phyloP scores from a whole-genome alignment of 2,113 vertebrate genomes.

The Sialia sialis region DNA sequence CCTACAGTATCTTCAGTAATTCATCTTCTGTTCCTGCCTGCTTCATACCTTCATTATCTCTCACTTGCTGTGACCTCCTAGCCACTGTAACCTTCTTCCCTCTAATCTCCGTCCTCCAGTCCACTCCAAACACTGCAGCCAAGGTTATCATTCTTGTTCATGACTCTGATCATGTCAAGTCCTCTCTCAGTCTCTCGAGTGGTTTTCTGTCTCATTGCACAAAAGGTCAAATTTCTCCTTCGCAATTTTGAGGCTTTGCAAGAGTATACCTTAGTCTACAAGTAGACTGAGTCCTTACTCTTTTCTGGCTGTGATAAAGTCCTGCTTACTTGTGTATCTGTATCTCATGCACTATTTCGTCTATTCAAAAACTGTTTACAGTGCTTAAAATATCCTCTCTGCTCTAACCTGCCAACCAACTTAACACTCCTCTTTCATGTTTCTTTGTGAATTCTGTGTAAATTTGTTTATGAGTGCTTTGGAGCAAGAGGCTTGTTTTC shows the following conservation, averaged over 20 bases:
- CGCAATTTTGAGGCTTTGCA: not conserved
- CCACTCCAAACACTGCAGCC: not conserved
- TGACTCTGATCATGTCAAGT: not conserved
- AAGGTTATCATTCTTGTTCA: conserved; percentile 30
- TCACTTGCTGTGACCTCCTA: not conserved
- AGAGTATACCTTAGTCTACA: not conserved
- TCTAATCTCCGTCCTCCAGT: not conserved
- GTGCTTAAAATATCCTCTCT: not conserved
- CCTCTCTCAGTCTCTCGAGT: not conserved
- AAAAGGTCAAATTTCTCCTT: conserved; percentile 8
- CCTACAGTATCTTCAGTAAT: not conserved
- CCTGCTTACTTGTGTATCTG: not conserved
- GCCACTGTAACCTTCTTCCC: not conserved
- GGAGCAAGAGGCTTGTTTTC: not conserved
- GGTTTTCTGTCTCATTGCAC: not conserved
- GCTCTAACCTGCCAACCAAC: not conserved
- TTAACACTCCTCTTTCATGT: not conserved
- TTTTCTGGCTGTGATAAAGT: not conserved
- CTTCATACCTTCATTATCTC: not conserved
- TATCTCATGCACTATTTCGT: not conserved
- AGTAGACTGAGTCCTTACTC: not conserved
- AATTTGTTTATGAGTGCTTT: not conserved
- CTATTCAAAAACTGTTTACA: not conserved
- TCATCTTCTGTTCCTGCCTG: not conserved
- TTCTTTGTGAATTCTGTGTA: not conserved